phyloP scores from a whole-genome alignment of 92 coral and sea anemone species.

The Epizoanthus ramosus region DNA sequence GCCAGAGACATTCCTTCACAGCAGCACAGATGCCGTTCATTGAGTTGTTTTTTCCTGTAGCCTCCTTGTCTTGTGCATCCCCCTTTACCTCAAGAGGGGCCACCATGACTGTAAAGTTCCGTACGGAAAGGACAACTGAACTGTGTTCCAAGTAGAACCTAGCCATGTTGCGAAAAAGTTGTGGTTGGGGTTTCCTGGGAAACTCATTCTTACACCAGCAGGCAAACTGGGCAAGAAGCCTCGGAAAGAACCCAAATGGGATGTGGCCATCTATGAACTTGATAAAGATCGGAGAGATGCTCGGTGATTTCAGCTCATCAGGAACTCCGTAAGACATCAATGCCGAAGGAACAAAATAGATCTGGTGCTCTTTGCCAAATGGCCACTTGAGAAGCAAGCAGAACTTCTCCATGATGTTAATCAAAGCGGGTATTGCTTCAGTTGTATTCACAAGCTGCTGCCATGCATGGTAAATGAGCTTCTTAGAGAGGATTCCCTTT shows the following conservation, averaged over 20 bases:
- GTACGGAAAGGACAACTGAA: conserved; percentile 29
- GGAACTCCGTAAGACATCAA: conserved; percentile 35
- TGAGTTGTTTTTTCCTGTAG: background rate
- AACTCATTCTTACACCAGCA: conserved; percentile 35
- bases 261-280: conserved; percentile 44
- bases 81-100: background rate
- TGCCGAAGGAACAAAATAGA: conserved; percentile 56
- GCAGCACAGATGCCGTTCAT: conserved; percentile 1
- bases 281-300: conserved; percentile 50
- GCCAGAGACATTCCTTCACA: conserved; percentile 32
- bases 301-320: conserved; percentile 12
- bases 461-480: conserved; percentile 47
- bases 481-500: conserved; percentile 46
- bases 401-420: conserved; percentile 60
- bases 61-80: too few relatives aligned
- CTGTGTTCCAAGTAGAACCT: conserved; percentile 37
- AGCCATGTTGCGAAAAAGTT: conserved; percentile 45
- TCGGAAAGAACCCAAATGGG: conserved; percentile 47
- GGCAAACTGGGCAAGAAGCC: conserved; percentile 43
- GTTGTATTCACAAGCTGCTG: conserved; percentile 11
- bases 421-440: conserved; percentile 13
- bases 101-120: background rate
- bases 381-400: conserved; percentile 56
- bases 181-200: conserved; percentile 33
- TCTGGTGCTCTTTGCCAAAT: conserved; percentile 13